Evolutionary conservation across 2,888 invertebrate species (phyloP).

Genomic region (Eretmocerus hayati): DNA sequence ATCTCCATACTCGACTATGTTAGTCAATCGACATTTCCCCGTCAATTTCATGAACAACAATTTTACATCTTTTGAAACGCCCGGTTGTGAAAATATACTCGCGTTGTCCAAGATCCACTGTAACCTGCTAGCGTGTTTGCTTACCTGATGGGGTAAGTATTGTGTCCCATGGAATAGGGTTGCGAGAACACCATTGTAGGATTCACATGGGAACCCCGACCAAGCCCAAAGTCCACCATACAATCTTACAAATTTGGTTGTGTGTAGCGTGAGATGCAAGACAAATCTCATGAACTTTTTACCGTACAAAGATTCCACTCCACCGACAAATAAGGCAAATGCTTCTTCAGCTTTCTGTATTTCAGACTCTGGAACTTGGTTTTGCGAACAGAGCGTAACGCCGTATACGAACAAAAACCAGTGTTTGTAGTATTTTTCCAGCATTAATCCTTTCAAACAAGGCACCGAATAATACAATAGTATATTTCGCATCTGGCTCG

Average conservation of each 20-base stretch:
- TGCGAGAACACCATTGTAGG: constrained; percentile 7
- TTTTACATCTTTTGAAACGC: neutral
- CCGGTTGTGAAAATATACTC: neutral
- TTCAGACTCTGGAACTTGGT: constrained; percentile 4
- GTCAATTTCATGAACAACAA: neutral
- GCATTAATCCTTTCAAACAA: constrained; percentile 14
- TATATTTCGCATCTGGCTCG: constrained; percentile 17
- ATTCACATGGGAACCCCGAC: constrained; percentile 18
- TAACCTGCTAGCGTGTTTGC: constrained; percentile 8
- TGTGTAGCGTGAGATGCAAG: constrained; percentile 16
- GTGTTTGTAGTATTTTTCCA: constrained; percentile 9
- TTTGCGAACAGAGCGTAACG: constrained; percentile 11
- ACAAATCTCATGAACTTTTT: constrained; percentile 16
- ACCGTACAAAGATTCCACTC: constrained; percentile 16
- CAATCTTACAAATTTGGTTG: constrained; percentile 9
- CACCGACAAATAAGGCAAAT: constrained; percentile 14
- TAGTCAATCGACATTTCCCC: neutral
- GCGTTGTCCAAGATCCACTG: neutral
- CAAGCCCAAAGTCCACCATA: constrained; percentile 18
- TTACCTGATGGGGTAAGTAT: constrained; percentile 14
- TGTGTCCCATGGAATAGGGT: constrained; percentile 13
- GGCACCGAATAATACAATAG: constrained; percentile 20
- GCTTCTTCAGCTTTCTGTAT: constrained; percentile 4
- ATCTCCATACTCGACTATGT: neutral
- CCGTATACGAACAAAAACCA: constrained; percentile 14